phyloP scores from a whole-genome alignment of 2,888 invertebrate genomes.

The Erannis defoliaria region DNA sequence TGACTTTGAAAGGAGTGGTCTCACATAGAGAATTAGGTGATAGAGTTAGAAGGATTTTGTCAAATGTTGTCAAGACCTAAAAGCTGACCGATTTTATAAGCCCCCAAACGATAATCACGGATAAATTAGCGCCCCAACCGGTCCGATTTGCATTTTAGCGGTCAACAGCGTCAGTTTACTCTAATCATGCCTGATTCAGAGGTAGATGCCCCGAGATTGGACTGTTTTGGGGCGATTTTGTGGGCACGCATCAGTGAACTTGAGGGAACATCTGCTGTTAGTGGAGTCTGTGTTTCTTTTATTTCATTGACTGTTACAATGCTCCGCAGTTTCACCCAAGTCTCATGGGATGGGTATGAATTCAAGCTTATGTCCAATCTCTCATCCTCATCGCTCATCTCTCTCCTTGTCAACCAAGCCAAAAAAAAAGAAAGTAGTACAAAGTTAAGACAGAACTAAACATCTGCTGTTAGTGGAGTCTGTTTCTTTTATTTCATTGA shows the following conservation, averaged over 20 bases:
- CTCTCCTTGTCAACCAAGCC: too few species aligned
- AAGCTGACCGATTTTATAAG: constrained; percentile 19
- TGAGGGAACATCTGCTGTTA: constrained; percentile 2
- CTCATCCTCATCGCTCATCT: too few species aligned
- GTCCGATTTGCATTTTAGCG: constrained; percentile 37
- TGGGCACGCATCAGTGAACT: constrained; percentile 21
- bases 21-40: too few species aligned
- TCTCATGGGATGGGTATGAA: too few species aligned
- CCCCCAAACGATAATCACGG: constrained; percentile 9
- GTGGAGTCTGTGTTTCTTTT: background rate
- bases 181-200: constrained; percentile 20
- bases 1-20: too few species aligned
- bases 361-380: too few species aligned
- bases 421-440: too few species aligned
- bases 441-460: too few species aligned
- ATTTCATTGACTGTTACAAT: too few species aligned
- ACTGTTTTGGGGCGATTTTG: constrained; percentile 20
- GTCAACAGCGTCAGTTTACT: constrained; percentile 20
- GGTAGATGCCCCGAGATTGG: constrained; percentile 25
- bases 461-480: background rate
- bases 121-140: constrained; percentile 17
- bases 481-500: background rate
- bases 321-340: too few species aligned
- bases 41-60: background rate
- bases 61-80: background rate